A percentile compares a stretch with the other conserved stretches of the same genome.
Evolutionary conservation across 2,113 vertebrate species (phyloP).

Genomic region (Pipa parva): DNA sequence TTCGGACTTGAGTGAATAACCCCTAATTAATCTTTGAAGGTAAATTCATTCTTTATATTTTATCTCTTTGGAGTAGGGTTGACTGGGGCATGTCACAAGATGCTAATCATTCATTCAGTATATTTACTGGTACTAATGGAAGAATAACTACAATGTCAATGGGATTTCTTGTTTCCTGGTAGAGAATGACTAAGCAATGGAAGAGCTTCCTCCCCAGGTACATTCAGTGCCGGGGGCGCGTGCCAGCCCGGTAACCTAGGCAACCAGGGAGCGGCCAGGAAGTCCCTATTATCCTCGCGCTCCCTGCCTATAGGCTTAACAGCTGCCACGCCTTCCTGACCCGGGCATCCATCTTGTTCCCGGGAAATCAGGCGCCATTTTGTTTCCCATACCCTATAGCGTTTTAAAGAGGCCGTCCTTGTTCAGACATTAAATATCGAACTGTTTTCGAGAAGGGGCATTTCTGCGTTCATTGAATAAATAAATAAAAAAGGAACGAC

Average conservation of each 20-base stretch:
- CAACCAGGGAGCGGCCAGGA: background rate
- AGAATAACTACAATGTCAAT: too few species aligned
- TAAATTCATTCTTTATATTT: too few species aligned
- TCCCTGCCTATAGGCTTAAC: background rate
- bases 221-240: background rate
- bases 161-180: too few species aligned
- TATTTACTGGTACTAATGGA: too few species aligned
- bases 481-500: background rate
- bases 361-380: constrained; percentile 20
- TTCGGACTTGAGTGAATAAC: too few species aligned
- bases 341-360: background rate
- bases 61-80: too few species aligned
- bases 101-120: too few species aligned
- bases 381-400: background rate
- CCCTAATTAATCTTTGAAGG: too few species aligned
- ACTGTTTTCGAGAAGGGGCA: background rate
- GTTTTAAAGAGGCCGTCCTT: background rate
- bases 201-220: too few species aligned
- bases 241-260: background rate
- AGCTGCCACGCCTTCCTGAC: background rate
- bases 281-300: background rate
- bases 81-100: too few species aligned
- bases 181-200: too few species aligned
- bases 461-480: too few species aligned
- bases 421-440: background rate